These are phyloP conservation scores for Coptodon rendalli DNA, from an alignment of 2,113 vertebrate species.

Conservation along the genomic window DNA sequence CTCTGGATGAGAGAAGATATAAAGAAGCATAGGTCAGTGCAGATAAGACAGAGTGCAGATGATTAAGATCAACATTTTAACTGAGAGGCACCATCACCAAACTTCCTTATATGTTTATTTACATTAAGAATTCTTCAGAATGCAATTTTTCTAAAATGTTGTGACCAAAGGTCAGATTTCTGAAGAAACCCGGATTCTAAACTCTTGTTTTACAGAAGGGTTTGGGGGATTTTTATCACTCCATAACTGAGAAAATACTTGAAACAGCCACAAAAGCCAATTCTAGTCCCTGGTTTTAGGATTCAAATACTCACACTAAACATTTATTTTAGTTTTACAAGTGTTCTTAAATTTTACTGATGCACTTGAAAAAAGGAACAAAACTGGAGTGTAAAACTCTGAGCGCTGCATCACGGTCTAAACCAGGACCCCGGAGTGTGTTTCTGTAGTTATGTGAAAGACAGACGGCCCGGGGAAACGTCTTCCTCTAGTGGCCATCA, in stretches of 20 bases:
- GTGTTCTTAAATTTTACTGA: background rate
- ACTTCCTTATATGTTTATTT: background rate
- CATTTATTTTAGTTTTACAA: background rate
- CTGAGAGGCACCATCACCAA: background rate
- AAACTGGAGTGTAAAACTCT: background rate
- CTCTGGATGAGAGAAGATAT: background rate
- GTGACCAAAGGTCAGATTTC: background rate
- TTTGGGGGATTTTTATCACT: rapidly evolving
- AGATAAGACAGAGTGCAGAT: background rate
- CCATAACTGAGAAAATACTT: background rate
- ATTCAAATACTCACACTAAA: background rate
- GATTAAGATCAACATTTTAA: background rate
- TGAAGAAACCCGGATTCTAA: background rate
- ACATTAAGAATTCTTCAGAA: background rate
- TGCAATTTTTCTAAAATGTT: background rate
- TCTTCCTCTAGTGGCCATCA: conserved; percentile 61
- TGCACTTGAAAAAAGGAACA: background rate
- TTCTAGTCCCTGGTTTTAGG: background rate
- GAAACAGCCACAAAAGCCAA: background rate
- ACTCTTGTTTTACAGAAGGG: background rate
- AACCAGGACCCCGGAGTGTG: background rate
- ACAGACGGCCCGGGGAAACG: conserved; percentile 30
- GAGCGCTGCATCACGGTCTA: background rate
- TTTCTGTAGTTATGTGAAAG: background rate
- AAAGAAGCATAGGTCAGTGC: rapidly evolving